Base-by-base conservation (phyloP, 1,140 invertebrate species). In the Liolophura sinensis region DNA sequence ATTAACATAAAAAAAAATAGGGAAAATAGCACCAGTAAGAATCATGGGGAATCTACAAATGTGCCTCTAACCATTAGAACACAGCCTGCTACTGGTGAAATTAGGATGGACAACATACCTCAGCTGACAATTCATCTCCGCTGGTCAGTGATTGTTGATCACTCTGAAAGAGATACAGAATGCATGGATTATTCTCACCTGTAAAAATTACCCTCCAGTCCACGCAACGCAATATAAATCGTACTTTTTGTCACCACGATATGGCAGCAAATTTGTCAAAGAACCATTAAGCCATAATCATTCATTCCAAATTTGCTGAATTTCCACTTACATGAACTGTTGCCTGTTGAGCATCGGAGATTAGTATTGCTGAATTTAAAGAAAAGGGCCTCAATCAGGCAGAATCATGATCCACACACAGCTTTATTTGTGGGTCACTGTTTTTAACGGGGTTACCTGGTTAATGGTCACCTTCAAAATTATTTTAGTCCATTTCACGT, bases 111-210 rank as follows among this genome's bases (percentile, higher is more conserved):
- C 20, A 31, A 74, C 73, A 61, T 55, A 74, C 73, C 65, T 70
- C 68, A 50, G 49, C 64, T 47, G 62, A 68, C 52, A 64, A 68
- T 48, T 74, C 73, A 68, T 74, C 73, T 25, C 66, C 73, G 62
- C 68, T 72, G 24, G 62, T 68, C 46, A 67, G 50, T 49, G 69
- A 66, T 7, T 58, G 59, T 25, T 70, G 68, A 52, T 75, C 73
- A 71, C 71, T 75, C 73, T 75, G 71, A 62, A 61, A 68, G 61
- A 63, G 58, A 52, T 31, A 65, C 50, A 24, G 40, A 51, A 57
- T 55, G 58, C 18, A 27, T 63, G 48, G 22, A 25, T 62, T 58
- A 68, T 54, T 20, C 27, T 50, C 9, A 22, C 20, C 56, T 58
- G 31, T 24, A 40, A 24, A 40, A 57, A 51, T 52, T 27, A 62